Evolutionary conservation across 1,140 invertebrate genomes (phyloP).

Genomic region (Drosophila chauvacae): DNA sequence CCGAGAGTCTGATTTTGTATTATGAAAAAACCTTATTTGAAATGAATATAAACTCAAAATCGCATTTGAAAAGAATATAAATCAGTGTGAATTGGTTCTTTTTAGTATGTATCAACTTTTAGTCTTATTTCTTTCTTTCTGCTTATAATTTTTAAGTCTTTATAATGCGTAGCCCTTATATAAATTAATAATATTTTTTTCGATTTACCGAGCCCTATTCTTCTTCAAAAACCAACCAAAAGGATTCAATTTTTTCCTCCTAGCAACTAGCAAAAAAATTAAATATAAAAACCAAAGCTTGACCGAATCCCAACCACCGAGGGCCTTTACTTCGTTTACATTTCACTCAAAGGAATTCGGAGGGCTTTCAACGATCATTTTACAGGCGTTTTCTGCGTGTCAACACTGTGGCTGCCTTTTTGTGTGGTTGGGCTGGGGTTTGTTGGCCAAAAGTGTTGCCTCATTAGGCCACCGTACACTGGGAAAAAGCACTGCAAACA

Average conservation of each 20-base stretch:
- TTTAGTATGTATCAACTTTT: fast-evolving
- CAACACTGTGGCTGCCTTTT: constrained; percentile 50
- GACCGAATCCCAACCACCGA: constrained; percentile 10
- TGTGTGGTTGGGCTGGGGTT: constrained; percentile 4
- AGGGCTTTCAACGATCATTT: constrained; percentile 50
- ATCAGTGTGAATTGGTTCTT: neutral
- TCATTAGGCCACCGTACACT: constrained; percentile 39
- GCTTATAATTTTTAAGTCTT: neutral
- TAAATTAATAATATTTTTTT: too few relatives aligned
- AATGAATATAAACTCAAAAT: neutral
- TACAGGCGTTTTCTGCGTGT: constrained; percentile 48
- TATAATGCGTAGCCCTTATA: neutral
- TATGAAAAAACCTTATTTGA: neutral
- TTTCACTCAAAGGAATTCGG: constrained; percentile 12
- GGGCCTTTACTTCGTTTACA: constrained; percentile 27
- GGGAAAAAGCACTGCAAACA: constrained; percentile 17
- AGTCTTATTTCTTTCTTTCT: neutral
- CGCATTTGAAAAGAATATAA: neutral
- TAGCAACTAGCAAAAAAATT: neutral
- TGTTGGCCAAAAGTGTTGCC: constrained; percentile 42
- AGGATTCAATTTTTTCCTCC: neutral
- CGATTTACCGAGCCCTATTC: neutral
- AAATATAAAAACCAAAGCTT: neutral
- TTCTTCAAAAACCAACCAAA: neutral
- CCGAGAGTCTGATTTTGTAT: neutral